Evolutionary conservation across 1,140 invertebrate genomes (phyloP).

Genomic region (Lepidurus packardi): DNA sequence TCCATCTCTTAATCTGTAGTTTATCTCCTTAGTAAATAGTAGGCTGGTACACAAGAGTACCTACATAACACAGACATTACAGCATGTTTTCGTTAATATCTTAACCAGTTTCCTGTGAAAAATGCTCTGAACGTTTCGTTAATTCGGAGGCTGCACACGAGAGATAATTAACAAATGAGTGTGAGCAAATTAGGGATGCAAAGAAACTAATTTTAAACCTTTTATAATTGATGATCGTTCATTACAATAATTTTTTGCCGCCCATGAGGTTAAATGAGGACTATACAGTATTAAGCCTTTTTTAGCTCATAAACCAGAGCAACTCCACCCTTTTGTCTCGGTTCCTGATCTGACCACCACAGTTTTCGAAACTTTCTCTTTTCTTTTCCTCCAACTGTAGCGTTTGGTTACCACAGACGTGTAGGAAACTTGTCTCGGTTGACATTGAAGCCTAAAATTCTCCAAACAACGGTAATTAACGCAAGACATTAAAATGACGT

Average conservation of each 20-base stretch:
- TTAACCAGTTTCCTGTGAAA: no score
- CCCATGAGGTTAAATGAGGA: not conserved
- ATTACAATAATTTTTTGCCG: not conserved
- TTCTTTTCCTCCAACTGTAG: not conserved
- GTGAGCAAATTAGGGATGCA: no score
- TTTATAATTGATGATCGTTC: no score
- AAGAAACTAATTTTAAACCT: no score
- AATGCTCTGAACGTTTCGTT: no score
- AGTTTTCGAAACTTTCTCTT: not conserved
- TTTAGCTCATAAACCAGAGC: not conserved
- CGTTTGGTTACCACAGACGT: not conserved
- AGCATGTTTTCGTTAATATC: no score
- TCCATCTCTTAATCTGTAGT: no score
- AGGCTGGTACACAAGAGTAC: no score
- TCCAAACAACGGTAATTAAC: not conserved
- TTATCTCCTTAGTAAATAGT: no score
- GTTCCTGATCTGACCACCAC: not conserved
- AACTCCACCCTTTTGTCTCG: conserved; percentile 4
- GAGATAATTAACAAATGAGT: no score
- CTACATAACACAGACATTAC: no score
- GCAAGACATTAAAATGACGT: not conserved
- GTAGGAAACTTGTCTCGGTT: not conserved
- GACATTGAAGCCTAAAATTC: not conserved
- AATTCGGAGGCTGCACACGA: no score
- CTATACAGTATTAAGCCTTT: not conserved